Conservation (phyloP, 2,113 vertebrate species). For the Agelaius phoeniceus region DNA sequence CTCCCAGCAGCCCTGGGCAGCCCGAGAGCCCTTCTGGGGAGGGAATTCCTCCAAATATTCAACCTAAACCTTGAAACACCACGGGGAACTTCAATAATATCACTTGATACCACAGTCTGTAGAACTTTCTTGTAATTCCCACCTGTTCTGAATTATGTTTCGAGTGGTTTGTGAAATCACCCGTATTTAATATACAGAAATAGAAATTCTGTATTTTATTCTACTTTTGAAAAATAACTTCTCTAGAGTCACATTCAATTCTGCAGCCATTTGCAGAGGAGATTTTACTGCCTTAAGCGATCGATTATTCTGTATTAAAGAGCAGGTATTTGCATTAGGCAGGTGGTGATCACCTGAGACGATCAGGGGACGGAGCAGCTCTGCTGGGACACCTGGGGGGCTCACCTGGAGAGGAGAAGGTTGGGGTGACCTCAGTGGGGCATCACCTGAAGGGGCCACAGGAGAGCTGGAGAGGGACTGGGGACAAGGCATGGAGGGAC, state of each 20-base stretch:
- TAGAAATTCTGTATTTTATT: background rate
- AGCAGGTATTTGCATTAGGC: background rate
- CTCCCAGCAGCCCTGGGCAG: background rate
- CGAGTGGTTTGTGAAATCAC: background rate
- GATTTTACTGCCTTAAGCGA: background rate
- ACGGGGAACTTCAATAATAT: fast-evolving
- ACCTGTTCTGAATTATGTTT: background rate
- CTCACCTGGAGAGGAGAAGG: background rate
- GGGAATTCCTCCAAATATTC: background rate
- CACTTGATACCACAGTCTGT: too few species aligned
- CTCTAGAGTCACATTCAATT: background rate
- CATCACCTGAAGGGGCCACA: too few species aligned
- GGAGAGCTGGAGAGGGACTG: background rate
- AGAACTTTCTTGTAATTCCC: background rate
- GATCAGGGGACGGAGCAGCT: background rate
- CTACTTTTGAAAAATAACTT: background rate
- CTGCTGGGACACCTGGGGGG: background rate
- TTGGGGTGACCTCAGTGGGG: background rate
- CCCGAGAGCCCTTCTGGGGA: background rate
- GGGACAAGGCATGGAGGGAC: background rate
- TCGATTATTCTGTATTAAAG: background rate
- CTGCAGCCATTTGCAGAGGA: background rate
- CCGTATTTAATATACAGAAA: background rate
- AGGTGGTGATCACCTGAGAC: background rate
- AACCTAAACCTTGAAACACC: background rate